phyloP scores from a whole-genome alignment of 2,888 invertebrate genomes.

The Doris montereyensis region DNA sequence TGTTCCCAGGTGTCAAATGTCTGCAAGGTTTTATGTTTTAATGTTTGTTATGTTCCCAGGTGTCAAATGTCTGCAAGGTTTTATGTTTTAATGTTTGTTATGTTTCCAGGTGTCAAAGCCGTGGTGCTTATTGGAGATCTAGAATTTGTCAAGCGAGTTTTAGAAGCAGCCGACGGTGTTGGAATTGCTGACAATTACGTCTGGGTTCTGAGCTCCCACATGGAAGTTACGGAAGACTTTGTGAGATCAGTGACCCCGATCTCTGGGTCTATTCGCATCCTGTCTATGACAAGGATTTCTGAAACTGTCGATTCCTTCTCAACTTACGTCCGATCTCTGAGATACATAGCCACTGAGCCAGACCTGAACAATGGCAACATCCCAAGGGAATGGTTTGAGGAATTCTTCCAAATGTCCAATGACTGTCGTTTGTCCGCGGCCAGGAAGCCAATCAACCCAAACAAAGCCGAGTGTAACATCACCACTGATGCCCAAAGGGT shows the following conservation, averaged over 20 bases:
- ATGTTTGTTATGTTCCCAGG: too few species aligned
- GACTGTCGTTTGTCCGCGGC: conserved; percentile 51
- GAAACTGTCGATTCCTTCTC: conserved; percentile 59
- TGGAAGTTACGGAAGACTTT: conserved; percentile 41
- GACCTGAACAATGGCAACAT: conserved; percentile 51
- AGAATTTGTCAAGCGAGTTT: conserved; percentile 41
- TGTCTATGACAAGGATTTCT: conserved; percentile 39
- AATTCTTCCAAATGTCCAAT: conserved; percentile 70
- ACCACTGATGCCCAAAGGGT: too few species aligned
- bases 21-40: too few species aligned
- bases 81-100: too few species aligned
- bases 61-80: too few species aligned
- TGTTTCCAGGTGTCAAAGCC: conserved; percentile 52
- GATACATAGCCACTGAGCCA: conserved; percentile 49
- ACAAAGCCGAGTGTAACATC: too few species aligned
- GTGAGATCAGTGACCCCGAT: neutral
- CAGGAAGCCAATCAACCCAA: conserved; percentile 28
- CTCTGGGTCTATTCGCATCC: neutral
- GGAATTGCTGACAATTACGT: conserved; percentile 52
- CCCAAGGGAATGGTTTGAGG: conserved; percentile 73
- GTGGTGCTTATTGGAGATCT: conserved; percentile 64
- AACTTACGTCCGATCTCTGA: conserved; percentile 48
- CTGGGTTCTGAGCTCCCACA: conserved; percentile 59
- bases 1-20: too few species aligned
- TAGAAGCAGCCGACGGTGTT: conserved; percentile 52